Conservation (phyloP, 2,888 invertebrate species). For the Escarpia spicata region DNA sequence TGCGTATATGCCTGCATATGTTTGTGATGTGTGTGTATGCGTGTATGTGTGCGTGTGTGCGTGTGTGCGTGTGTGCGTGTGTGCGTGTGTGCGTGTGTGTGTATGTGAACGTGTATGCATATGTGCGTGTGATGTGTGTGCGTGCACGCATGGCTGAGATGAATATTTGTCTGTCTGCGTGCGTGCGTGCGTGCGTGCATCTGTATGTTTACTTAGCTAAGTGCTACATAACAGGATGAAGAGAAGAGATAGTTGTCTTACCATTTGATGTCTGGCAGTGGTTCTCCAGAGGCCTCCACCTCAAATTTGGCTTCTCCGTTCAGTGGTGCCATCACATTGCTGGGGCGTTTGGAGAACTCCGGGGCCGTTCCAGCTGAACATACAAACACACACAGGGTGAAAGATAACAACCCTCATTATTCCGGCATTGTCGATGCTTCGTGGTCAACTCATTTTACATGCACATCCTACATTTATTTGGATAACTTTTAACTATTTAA, state of each 20-base stretch:
- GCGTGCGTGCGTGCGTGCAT: too few species aligned
- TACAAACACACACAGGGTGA: constrained; percentile 26
- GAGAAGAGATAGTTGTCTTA: constrained; percentile 8
- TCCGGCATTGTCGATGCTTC: background rate
- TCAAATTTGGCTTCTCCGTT: constrained; percentile 60
- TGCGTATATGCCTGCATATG: background rate
- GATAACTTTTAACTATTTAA: background rate
- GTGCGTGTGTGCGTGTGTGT: too few species aligned
- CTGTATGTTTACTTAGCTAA: too few species aligned
- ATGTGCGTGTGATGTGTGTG: background rate
- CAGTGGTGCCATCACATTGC: constrained; percentile 54
- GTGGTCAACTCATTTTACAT: background rate
- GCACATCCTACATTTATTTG: background rate
- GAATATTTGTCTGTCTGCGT: background rate
- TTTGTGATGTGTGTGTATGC: background rate
- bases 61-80: background rate
- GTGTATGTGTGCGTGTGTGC: background rate
- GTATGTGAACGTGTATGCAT: background rate
- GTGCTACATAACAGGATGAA: background rate
- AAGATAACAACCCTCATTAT: background rate
- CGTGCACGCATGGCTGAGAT: background rate
- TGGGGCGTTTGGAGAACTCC: constrained; percentile 77
- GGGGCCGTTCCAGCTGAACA: constrained; percentile 81
- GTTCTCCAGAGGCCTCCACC: constrained; percentile 47
- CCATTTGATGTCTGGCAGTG: constrained; percentile 48